phyloP scores from a whole-genome alignment of 2,888 invertebrate genomes.

The Stenichneumon culpator region DNA sequence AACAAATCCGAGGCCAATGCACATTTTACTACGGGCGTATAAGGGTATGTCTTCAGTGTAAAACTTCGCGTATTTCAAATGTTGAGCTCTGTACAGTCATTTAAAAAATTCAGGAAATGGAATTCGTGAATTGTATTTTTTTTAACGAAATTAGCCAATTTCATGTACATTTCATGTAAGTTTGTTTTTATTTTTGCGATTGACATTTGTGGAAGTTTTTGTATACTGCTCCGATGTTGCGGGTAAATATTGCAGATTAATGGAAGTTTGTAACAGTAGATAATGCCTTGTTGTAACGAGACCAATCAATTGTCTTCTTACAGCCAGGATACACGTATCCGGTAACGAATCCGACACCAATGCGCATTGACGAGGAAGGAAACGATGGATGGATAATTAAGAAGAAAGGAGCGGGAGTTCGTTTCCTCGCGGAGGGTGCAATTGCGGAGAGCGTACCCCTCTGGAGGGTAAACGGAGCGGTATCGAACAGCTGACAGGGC shows the following conservation, averaged over 20 bases:
- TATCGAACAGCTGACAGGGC: conserved; percentile 65
- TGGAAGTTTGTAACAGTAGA: neutral
- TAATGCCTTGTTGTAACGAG: conserved; percentile 42
- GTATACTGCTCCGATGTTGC: neutral
- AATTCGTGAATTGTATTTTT: too few relatives aligned
- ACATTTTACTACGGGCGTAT: too few relatives aligned
- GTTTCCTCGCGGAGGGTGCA: conserved; percentile 36
- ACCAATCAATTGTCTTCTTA: conserved; percentile 50
- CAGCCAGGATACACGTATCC: conserved; percentile 39
- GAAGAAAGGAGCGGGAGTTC: conserved; percentile 11
- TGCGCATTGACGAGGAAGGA: conserved; percentile 20
- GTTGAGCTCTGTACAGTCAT: too few relatives aligned
- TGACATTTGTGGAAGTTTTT: neutral
- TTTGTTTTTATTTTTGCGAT: neutral
- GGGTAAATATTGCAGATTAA: neutral
- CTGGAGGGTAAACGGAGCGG: conserved; percentile 40
- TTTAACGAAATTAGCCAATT: too few relatives aligned
- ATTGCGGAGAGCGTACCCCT: conserved; percentile 4
- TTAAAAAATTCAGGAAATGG: too few relatives aligned
- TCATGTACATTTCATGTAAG: too few relatives aligned
- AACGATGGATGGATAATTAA: conserved; percentile 35
- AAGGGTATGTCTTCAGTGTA: too few relatives aligned
- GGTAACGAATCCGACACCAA: conserved; percentile 47
- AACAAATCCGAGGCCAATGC: too few relatives aligned
- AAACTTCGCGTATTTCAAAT: too few relatives aligned